Evolutionary conservation across 1,140 invertebrate genomes (phyloP), one percentile per base, ranked within the genome.

Genomic region (Conus ventricosus): DNA sequence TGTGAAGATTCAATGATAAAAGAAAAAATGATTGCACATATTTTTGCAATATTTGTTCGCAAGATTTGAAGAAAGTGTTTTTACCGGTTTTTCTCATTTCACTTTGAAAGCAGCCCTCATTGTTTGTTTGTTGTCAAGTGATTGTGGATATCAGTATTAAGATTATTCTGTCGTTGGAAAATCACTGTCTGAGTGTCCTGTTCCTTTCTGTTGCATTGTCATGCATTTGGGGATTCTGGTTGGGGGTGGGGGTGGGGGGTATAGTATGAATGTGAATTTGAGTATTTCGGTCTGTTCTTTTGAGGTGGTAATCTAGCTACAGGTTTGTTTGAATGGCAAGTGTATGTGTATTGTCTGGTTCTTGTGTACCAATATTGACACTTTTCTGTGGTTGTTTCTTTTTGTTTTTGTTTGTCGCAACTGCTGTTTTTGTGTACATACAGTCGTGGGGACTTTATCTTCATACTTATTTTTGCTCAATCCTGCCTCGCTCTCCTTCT

Each of bases 381-480:
- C 17, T n/a, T 54, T 63, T 5, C 63, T 39, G 55, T 27, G 8
- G n/a, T 63, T 84, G 54, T 84, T 54, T 83, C n/a, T n/a, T 54
- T 25, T 25, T 57, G 13, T 51, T 60, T 54, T 54, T 63, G n/a
- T 84, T 25, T 67, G 25, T 83, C 7, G 51, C 54, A 85, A 60
- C 76, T 78, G 81, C 57, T 88, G 27, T 85, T 67, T 90, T 25
- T 88, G 80, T 78, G 53, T 88, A 82, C 86, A 76, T 63, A 67
- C 91, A 92, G 91, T 91, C 91, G 87, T 87, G 91, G 85, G 91
- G 92, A 90, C 90, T 92, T 90, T 94, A 94, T 91, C 91, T 93
- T 71, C 92, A 93, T 89, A 91, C 92, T 92, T 94, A 94, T 93
- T 92, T 94, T 92, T 94, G 93, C 92, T 91, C 93, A 90, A 91